Evolutionary conservation across 2,113 vertebrate genomes (phyloP).

Genomic region (Oreocharis arfaki): DNA sequence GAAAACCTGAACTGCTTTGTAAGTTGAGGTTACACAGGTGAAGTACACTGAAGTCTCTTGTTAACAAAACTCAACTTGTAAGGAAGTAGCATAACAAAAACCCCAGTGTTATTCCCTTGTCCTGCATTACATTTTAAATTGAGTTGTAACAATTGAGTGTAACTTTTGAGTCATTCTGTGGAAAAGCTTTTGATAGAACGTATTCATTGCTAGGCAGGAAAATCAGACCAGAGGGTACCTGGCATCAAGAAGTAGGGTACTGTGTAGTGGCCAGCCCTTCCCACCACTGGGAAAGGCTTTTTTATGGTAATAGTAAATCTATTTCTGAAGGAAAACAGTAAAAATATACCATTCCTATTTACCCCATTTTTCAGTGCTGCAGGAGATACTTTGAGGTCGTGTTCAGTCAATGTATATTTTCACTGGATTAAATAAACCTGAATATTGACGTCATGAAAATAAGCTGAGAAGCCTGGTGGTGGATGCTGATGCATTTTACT

Average conservation of each 20-base stretch:
- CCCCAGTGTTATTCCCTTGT: background rate
- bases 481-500: background rate
- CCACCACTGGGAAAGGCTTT: background rate
- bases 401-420: conserved; percentile 52
- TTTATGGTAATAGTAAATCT: background rate
- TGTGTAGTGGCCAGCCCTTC: background rate
- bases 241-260: background rate
- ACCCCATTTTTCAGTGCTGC: background rate
- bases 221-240: background rate
- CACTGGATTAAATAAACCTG: conserved; percentile 20
- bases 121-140: background rate
- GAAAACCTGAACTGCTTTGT: background rate
- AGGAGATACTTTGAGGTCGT: background rate
- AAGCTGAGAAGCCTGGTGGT: conserved; percentile 10
- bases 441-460: conserved; percentile 35
- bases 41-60: background rate
- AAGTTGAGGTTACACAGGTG: background rate
- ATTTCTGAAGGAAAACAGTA: background rate
- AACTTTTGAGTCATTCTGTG: background rate
- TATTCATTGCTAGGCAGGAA: background rate
- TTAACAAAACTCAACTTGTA: background rate
- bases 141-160: background rate
- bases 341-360: background rate
- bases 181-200: conserved; percentile 17
- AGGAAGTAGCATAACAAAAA: background rate